Conservation (phyloP, 2,888 invertebrate genomes). For the Cistogaster globosa region DNA sequence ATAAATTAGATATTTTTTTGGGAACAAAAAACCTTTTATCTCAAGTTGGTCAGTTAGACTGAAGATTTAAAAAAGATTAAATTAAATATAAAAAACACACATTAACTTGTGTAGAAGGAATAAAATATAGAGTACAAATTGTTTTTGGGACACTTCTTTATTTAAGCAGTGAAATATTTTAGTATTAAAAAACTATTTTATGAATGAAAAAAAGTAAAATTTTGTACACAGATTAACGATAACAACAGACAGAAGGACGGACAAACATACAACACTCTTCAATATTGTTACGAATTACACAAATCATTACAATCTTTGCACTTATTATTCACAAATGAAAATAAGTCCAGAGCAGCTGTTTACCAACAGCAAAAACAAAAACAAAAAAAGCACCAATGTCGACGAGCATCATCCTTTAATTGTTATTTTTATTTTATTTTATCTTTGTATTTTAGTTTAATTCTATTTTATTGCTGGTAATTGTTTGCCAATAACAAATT, state of each 20-base stretch:
- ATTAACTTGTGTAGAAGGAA: conserved; percentile 32
- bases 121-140: conserved; percentile 5
- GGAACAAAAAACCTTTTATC: not conserved
- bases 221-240: conserved; percentile 41
- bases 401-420: conserved; percentile 53
- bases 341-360: conserved; percentile 51
- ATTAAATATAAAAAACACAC: conserved; percentile 11
- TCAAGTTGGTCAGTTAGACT: not conserved
- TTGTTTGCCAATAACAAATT: conserved; percentile 59
- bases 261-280: not conserved
- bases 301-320: conserved; percentile 47
- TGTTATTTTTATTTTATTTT: not conserved
- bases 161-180: conserved; percentile 11
- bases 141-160: conserved; percentile 31
- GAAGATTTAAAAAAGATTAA: too few relatives aligned
- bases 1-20: not conserved
- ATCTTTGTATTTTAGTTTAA: conserved; percentile 2
- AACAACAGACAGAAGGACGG: not conserved
- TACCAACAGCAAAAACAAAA: too few relatives aligned
- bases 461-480: conserved; percentile 42
- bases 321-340: conserved; percentile 21
- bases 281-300: conserved; percentile 31
- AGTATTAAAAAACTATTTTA: not conserved
- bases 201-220: conserved; percentile 8
- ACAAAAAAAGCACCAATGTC: conserved; percentile 17